Conservation (phyloP, 2,113 vertebrate species). For the Thunnus thynnus region DNA sequence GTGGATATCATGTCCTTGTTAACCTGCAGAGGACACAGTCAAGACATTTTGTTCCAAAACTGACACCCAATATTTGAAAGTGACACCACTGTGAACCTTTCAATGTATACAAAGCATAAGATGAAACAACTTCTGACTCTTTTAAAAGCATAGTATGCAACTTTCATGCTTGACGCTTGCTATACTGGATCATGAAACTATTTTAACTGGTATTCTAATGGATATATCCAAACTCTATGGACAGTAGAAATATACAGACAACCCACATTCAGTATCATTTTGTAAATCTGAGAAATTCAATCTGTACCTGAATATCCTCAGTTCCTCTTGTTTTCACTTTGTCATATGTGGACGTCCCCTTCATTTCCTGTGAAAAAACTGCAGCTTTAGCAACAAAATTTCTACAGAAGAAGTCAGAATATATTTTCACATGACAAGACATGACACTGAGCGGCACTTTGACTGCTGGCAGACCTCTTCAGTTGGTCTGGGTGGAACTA, state of each 20-base stretch:
- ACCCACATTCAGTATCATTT: not conserved
- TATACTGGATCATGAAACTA: not conserved
- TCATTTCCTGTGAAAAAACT: constrained; percentile 69
- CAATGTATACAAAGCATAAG: not conserved
- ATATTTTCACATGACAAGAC: not conserved
- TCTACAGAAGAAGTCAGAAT: not conserved
- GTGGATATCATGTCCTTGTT: constrained; percentile 35
- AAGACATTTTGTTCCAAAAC: not conserved
- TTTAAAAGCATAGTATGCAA: no score
- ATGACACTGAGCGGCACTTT: not conserved
- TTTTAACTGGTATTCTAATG: not conserved
- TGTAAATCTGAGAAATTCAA: not conserved
- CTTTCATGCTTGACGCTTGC: not conserved
- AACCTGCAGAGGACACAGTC: constrained; percentile 35
- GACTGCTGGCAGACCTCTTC: constrained; percentile 59
- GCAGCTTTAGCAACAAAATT: not conserved
- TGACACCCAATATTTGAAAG: not conserved
- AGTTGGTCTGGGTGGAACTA: constrained; percentile 52
- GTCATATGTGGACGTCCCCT: constrained; percentile 6
- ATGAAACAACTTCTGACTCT: not conserved
- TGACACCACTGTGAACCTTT: no score
- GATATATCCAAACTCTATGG: not conserved
- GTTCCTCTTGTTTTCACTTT: constrained; percentile 28
- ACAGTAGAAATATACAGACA: not conserved
- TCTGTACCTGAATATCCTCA: constrained; percentile 56